phyloP scores from a whole-genome alignment of 2,113 vertebrate genomes.

The Muscicapa adusta region DNA sequence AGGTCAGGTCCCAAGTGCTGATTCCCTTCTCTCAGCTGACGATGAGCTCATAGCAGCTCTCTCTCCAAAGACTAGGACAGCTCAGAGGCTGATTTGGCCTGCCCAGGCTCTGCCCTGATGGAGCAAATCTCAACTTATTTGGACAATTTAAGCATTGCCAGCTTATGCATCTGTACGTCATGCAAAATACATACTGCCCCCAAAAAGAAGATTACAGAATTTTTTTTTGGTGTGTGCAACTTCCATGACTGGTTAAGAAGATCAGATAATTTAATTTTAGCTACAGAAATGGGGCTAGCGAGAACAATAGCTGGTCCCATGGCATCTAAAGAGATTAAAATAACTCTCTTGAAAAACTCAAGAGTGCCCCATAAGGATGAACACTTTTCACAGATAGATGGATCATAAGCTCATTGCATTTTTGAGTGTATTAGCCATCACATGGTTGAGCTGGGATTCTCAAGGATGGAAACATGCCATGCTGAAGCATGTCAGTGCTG shows the following conservation, averaged over 20 bases:
- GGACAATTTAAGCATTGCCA: background rate
- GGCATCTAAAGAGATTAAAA: slow-evolving; percentile 61
- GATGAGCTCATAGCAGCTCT: fast-evolving
- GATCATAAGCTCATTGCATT: slow-evolving; percentile 49
- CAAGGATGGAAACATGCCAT: slow-evolving; percentile 1
- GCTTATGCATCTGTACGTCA: background rate
- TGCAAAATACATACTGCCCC: background rate
- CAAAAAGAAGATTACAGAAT: background rate
- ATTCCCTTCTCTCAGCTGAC: background rate
- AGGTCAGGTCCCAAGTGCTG: background rate
- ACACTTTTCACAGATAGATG: background rate
- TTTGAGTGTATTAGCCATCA: slow-evolving; percentile 44
- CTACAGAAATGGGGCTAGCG: slow-evolving; percentile 23
- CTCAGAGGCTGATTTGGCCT: background rate
- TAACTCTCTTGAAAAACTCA: slow-evolving; percentile 23
- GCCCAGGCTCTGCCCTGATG: background rate
- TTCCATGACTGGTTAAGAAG: background rate
- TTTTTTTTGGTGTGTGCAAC: background rate
- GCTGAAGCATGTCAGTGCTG: background rate
- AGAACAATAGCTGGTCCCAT: slow-evolving; percentile 54
- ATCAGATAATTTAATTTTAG: slow-evolving; percentile 19
- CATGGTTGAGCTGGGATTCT: background rate
- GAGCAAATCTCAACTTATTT: background rate
- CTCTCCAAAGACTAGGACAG: background rate
- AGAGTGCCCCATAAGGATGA: slow-evolving; percentile 31